Conservation (phyloP, 2,113 vertebrate genomes). For the Halichoeres trimaculatus region DNA sequence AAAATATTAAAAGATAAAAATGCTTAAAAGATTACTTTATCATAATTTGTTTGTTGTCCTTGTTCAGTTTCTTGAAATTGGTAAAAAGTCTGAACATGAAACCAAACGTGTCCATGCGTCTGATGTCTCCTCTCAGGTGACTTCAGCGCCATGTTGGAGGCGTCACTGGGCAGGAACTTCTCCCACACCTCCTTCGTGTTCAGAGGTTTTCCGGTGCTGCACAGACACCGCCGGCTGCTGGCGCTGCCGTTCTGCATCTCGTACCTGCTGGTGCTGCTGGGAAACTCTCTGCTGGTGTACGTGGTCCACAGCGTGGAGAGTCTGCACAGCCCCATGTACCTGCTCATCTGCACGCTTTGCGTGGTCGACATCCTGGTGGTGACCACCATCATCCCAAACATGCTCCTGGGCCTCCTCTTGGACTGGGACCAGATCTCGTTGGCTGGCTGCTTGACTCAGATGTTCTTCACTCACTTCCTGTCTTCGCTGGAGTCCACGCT, state of each 20-base stretch:
- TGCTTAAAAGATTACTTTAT: too few species aligned
- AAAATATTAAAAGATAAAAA: too few species aligned
- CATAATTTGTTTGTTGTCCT: too few species aligned
- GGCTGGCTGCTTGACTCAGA: conserved; percentile 82
- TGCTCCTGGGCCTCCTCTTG: conserved; percentile 76
- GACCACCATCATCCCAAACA: conserved; percentile 75
- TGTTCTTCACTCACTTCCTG: conserved; percentile 86
- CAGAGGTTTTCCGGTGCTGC: conserved; percentile 73
- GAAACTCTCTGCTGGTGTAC: conserved; percentile 72
- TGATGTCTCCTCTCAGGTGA: conserved; percentile 12
- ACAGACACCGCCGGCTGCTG: conserved; percentile 64
- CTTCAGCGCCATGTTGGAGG: conserved; percentile 21
- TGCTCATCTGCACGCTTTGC: conserved; percentile 81
- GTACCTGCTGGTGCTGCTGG: conserved; percentile 70
- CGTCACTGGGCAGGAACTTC: conserved; percentile 48
- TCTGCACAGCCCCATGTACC: conserved; percentile 84
- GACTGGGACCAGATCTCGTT: conserved; percentile 73
- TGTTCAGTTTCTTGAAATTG: too few species aligned
- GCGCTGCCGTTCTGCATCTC: conserved; percentile 61
- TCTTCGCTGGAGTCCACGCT: conserved; percentile 82
- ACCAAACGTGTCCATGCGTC: too few species aligned
- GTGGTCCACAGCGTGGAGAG: conserved; percentile 57
- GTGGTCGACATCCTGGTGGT: conserved; percentile 72
- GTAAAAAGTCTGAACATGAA: too few species aligned
- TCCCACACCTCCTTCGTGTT: conserved; percentile 77